Percentiles rank a stretch among this genome's conserved stretches.
Conservation (phyloP, 2,888 invertebrate species). For the Erpobdella octoculata region DNA sequence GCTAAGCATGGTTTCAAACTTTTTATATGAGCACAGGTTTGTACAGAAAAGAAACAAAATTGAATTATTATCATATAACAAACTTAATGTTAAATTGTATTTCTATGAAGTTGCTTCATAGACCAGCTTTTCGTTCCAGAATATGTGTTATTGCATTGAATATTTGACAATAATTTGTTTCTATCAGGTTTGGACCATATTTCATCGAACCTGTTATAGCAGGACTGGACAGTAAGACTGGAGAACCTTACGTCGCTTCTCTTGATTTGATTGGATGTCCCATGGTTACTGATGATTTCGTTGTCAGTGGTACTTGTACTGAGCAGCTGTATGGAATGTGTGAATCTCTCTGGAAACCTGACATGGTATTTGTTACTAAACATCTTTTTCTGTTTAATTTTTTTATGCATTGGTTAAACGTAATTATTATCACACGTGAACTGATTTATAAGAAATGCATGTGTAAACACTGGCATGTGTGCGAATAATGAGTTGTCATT, state of each 20-base stretch:
- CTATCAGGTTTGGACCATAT: constrained; percentile 81
- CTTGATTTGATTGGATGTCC: constrained; percentile 92
- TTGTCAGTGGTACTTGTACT: constrained; percentile 86
- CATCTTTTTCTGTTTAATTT: background rate
- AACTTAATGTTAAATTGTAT: too few species aligned
- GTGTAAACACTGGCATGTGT: too few species aligned
- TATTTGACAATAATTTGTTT: background rate
- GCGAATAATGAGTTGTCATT: too few species aligned
- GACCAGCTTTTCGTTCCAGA: too few species aligned
- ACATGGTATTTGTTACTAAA: constrained; percentile 61
- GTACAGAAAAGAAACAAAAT: background rate
- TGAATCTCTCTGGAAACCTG: constrained; percentile 86
- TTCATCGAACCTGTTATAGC: constrained; percentile 94
- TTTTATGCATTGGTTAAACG: too few species aligned
- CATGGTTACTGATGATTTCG: constrained; percentile 86
- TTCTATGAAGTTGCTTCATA: too few species aligned
- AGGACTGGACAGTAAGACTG: constrained; percentile 73
- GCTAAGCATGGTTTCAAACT: constrained; percentile 82
- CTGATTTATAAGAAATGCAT: too few species aligned
- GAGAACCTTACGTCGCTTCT: constrained; percentile 80
- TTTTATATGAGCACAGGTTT: constrained; percentile 78
- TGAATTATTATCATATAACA: too few species aligned
- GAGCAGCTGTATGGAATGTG: constrained; percentile 69
- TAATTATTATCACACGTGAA: too few species aligned
- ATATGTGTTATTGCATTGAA: background rate